Evolutionary conservation across 2,888 invertebrate genomes (phyloP).

Genomic region (Phoronis australis): DNA sequence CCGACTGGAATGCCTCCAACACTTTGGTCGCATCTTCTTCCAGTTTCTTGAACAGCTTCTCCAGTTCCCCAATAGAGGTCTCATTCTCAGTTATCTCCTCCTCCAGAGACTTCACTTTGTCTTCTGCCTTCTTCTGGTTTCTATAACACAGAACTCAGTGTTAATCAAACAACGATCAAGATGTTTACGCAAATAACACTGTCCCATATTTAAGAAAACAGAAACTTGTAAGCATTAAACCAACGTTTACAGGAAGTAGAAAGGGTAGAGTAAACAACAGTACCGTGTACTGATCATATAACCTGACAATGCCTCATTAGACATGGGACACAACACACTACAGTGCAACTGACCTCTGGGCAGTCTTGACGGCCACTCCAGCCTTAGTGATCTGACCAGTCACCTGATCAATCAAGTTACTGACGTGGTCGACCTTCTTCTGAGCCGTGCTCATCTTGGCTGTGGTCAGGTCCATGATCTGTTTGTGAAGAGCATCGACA

Average conservation of each 20-base stretch:
- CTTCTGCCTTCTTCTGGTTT: conserved; percentile 70
- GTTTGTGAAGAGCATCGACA: conserved; percentile 40
- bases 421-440: conserved; percentile 61
- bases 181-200: too few relatives aligned
- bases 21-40: conserved; percentile 62
- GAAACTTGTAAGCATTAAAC: too few relatives aligned
- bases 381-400: conserved; percentile 55
- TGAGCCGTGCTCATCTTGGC: conserved; percentile 54
- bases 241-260: too few relatives aligned
- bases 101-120: conserved; percentile 70
- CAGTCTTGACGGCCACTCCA: conserved; percentile 54
- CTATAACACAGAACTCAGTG: conserved; percentile 47
- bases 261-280: too few relatives aligned
- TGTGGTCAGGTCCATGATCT: conserved; percentile 53
- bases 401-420: conserved; percentile 68
- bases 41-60: conserved; percentile 27
- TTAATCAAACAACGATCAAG: too few relatives aligned
- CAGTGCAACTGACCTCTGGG: conserved; percentile 56
- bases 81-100: conserved; percentile 62
- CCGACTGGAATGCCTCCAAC: conserved; percentile 34
- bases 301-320: too few relatives aligned
- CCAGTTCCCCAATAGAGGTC: conserved; percentile 25
- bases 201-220: too few relatives aligned
- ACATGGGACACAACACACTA: too few relatives aligned
- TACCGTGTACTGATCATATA: too few relatives aligned